A percentile compares a stretch with the other conserved stretches of the same genome.
These are phyloP conservation scores for Aselliscus stoliczkanus DNA, from an alignment of 2,797 vertebrate genomes.

Conservation along the genomic window DNA sequence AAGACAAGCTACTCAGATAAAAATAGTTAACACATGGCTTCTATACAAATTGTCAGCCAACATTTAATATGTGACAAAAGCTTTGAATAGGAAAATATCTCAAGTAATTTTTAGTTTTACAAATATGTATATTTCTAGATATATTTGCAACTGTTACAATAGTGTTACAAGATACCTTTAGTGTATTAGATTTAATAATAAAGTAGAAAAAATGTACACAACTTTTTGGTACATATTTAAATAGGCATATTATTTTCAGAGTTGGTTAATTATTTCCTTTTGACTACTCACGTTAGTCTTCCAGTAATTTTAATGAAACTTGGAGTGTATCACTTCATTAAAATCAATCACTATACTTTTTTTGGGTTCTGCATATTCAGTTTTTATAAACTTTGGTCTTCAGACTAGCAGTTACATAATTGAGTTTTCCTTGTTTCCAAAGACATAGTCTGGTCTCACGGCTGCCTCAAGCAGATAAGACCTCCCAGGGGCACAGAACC, in stretches of 20 bases:
- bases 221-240: not conserved
- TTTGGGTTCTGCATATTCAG: not conserved
- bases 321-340: not conserved
- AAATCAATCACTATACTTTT: not conserved
- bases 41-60: not conserved
- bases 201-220: not conserved
- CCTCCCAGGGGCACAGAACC: not conserved
- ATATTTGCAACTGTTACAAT: not conserved
- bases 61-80: not conserved
- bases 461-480: not conserved
- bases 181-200: not conserved
- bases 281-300: not conserved
- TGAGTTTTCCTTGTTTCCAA: not conserved
- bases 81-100: not conserved
- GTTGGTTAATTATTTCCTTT: not conserved
- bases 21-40: constrained; percentile 7
- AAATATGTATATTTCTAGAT: not conserved
- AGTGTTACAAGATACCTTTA: not conserved
- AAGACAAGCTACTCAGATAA: not conserved
- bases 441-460: not conserved
- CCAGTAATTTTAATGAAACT: not conserved
- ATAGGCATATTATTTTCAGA: not conserved
- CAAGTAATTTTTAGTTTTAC: not conserved
- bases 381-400: not conserved
- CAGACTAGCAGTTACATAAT: not conserved